phyloP scores from a whole-genome alignment of 1,140 invertebrate species.

The Zaprionus kolodkinae region DNA sequence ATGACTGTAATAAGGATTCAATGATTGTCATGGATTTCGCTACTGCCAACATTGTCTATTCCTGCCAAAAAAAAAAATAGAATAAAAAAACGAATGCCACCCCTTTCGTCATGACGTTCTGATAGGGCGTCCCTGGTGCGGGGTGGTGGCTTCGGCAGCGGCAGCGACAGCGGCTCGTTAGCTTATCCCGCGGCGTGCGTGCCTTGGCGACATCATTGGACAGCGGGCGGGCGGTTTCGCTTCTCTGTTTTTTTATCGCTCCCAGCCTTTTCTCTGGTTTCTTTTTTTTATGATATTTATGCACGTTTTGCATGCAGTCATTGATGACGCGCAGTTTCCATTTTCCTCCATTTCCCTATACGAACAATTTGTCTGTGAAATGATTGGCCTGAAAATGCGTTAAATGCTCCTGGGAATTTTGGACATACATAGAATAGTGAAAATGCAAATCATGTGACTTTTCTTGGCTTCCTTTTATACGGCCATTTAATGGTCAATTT shows the following conservation, averaged over 20 bases:
- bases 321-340: slow-evolving; percentile 37
- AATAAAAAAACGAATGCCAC: slow-evolving; percentile 37
- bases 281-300: slow-evolving; percentile 42
- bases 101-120: slow-evolving; percentile 58
- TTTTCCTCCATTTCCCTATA: slow-evolving; percentile 5
- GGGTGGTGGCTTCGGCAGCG: neutral
- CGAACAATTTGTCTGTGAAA: slow-evolving; percentile 36
- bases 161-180: slow-evolving; percentile 50
- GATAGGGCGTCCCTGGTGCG: slow-evolving; percentile 58
- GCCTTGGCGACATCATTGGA: slow-evolving; percentile 38
- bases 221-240: slow-evolving; percentile 26
- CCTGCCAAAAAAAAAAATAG: slow-evolving; percentile 13
- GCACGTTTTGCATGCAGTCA: slow-evolving; percentile 63
- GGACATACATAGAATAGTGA: neutral
- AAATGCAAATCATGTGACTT: slow-evolving; percentile 51
- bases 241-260: slow-evolving; percentile 28
- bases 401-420: slow-evolving; percentile 28
- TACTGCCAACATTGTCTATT: slow-evolving; percentile 34
- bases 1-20: slow-evolving; percentile 82
- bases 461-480: slow-evolving; percentile 18
- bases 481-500: slow-evolving; percentile 46
- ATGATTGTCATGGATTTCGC: slow-evolving; percentile 75
- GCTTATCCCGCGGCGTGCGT: slow-evolving; percentile 24
- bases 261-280: neutral
- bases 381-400: too few relatives aligned